Evolutionary conservation across 2,113 vertebrate species (phyloP), one percentile per base, ranked within the genome.

Genomic region (Pomatostomus ruficeps): DNA sequence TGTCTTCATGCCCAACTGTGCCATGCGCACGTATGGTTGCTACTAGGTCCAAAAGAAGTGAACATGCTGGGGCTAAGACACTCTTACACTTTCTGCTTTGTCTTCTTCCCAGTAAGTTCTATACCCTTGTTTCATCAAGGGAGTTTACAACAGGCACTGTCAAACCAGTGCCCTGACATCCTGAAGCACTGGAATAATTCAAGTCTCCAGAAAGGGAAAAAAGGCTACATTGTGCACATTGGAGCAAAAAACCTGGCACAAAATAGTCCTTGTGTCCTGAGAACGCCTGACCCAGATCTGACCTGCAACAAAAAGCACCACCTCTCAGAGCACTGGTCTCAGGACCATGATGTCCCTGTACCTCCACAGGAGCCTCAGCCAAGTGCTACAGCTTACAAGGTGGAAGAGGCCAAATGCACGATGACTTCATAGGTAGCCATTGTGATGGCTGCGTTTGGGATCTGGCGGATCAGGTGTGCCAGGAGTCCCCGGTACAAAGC

Each of bases 371-470:
- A 81, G 70, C 81, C 59, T 72, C 33, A 61, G 46, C 11, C 78
- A 70, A 45, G 58, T 36, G 49, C 52, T 57, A 14, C 52, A 38
- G 35, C 62, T 93, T 45, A 96, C 48, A 61, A 36, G 26, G 78
- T 82, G 58, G 96, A 76, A 54, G 94, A 95, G 40, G 96, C 95
- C 80, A 97, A 63, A 28, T 91, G 57, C 2, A 97, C 6, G 0
- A 97, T 92, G 16, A 94, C 70, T 84, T 97, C 97, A 6, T 97
- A 97, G 62, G 97, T 97, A 52, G 92, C 96, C 97, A 97, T 97
- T 77, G 43, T 77, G 55, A 97, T 97, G 33, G 96, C 96, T 8
- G 97, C 52, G 5, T 97, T 97, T 23, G 97, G 97, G 54, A 97
- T 97, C 95, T 97, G 97, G 46, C 96, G 96, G 72, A 97, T 91